phyloP scores from a whole-genome alignment of 2,113 vertebrate genomes.

The Pelecanoides urinatrix region DNA sequence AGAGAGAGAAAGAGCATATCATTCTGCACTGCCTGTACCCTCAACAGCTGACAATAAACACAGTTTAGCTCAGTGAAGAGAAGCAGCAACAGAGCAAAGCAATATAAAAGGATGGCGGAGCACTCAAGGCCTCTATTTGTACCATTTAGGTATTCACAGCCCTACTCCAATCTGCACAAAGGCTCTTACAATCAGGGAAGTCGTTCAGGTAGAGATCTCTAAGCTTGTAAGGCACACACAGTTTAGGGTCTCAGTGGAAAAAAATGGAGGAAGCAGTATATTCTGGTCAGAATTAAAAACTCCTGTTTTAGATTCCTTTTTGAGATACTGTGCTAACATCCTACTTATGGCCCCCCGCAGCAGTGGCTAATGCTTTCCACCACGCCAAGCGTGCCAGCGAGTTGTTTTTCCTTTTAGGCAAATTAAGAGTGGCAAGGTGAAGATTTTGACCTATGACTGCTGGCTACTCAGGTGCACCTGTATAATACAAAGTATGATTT shows the following conservation, averaged over 20 bases:
- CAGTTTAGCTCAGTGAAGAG: background rate
- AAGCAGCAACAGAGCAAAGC: background rate
- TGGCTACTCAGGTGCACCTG: background rate
- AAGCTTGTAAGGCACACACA: background rate
- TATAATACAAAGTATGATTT: background rate
- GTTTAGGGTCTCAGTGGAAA: background rate
- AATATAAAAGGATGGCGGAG: background rate
- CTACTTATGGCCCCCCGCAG: background rate
- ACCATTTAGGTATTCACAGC: background rate
- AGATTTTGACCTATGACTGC: background rate
- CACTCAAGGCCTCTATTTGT: background rate
- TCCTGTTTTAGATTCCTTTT: background rate
- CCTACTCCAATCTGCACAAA: background rate
- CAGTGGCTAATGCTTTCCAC: background rate
- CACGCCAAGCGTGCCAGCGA: background rate
- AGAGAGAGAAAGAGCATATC: background rate
- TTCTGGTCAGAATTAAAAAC: background rate
- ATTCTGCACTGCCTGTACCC: background rate
- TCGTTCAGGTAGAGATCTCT: background rate
- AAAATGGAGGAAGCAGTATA: background rate
- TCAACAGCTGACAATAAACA: background rate
- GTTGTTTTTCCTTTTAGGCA: background rate
- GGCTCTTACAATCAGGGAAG: background rate
- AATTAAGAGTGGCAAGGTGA: background rate
- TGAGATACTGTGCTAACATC: background rate